These are phyloP conservation scores for Sitobion miscanthi DNA, from an alignment of 1,140 invertebrate species.

Conservation along the genomic window DNA sequence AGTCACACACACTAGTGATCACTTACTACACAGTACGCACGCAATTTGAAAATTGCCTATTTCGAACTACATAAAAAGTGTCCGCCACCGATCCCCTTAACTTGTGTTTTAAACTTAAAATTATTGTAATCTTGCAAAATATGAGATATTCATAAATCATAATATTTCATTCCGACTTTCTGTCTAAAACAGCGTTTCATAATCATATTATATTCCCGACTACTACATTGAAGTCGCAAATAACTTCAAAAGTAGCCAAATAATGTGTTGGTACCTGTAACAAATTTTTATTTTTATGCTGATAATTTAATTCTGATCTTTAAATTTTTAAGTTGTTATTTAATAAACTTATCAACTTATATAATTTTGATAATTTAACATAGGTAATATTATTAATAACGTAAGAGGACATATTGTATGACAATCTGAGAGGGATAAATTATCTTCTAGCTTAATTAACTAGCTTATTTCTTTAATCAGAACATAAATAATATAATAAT, in stretches of 20 bases:
- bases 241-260: not conserved
- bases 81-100: no score
- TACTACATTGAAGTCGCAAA: not conserved
- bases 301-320: not conserved
- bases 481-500: not conserved
- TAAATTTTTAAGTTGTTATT: not conserved
- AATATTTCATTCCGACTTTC: not conserved
- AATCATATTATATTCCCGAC: not conserved
- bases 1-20: no score
- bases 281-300: not conserved
- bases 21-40: no score
- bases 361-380: no score
- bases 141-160: not conserved
- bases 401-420: not conserved
- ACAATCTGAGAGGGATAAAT: no score
- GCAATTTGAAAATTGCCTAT: no score
- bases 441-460: no score
- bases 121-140: not conserved
- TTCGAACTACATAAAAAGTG: no score
- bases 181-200: not conserved
- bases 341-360: no score
- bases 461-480: no score
- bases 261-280: no score
- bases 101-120: not conserved
- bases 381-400: no score